These are phyloP conservation scores for Rana temporaria DNA, from an alignment of 2,113 vertebrate species.

Conservation along the genomic window DNA sequence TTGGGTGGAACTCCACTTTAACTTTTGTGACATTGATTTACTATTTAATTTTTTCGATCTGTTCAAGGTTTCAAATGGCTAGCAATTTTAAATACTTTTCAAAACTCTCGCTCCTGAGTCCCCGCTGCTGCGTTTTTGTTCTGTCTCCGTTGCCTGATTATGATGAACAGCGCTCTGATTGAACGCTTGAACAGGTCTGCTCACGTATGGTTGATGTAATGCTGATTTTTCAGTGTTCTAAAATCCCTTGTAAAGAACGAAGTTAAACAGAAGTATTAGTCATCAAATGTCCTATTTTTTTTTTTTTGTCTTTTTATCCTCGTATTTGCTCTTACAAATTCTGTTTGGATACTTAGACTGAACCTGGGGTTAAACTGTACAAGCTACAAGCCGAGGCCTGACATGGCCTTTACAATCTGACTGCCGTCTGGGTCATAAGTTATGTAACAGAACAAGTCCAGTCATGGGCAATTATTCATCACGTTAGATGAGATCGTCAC, in stretches of 20 bases:
- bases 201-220: too few relatives aligned
- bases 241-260: neutral
- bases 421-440: neutral
- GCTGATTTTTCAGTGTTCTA: neutral
- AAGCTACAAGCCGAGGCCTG: conserved; percentile 19
- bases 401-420: neutral
- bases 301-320: neutral
- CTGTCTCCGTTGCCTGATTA: too few relatives aligned
- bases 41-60: too few relatives aligned
- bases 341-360: too few relatives aligned
- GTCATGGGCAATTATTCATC: conserved; percentile 18
- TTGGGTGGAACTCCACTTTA: too few relatives aligned
- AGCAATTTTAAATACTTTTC: too few relatives aligned
- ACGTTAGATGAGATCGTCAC: neutral
- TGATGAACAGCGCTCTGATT: too few relatives aligned
- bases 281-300: neutral
- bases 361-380: neutral
- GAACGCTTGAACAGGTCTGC: too few relatives aligned
- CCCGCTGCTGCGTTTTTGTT: too few relatives aligned
- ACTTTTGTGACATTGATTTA: too few relatives aligned
- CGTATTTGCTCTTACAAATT: neutral
- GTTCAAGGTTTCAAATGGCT: too few relatives aligned
- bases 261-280: neutral
- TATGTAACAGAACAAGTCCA: conserved; percentile 29
- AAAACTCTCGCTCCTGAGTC: too few relatives aligned